Base-by-base conservation (phyloP, 2,888 invertebrate genomes). In the Protonemura montana region DNA sequence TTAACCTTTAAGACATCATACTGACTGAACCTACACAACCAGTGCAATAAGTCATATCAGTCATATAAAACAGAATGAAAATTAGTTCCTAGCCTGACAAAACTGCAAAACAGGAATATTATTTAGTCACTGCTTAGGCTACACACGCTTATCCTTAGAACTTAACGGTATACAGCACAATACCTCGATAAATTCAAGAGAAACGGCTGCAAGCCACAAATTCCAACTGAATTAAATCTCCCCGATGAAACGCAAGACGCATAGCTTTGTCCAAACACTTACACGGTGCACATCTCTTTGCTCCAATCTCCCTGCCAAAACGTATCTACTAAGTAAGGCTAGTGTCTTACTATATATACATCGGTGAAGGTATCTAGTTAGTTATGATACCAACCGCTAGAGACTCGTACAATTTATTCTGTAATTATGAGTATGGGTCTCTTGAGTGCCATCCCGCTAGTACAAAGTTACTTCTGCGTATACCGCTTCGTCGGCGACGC, bases 351-450 rank as follows among this genome's bases (percentile, higher is more conserved):
- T 59, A 59, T 59, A 59, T 59, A 59, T 13, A 59, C 59, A 59
- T 21, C 7, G 16, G 59, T 10, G 1, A 10, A 59, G 16, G 59
- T 35, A 10, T 10, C 59, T 59, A 30, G 86, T 59, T 80, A 78
- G 84, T 84, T 84, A 84, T 76, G 84, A 59, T 59, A 59, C 84
- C 27, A 59, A 41, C 59, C 87, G 85, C 27, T 26, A 76, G 87
- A 86, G 87, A 86, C 86, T 77, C 87, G 87, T 87, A 86, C 87
- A 87, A 87, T 87, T 87, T 87, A 87, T 87, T 87, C 87, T 87
- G 87, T 87, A 87, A 87, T 87, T 87, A 87, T 87, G 87, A 86
- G 87, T 76, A 87, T 87, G 87, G 87, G 87, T 87, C 87, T 87
- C 87, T 35, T n/a, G 87, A 27, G 87, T 76, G 85, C 87, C 87